Evolutionary conservation across 2,888 invertebrate genomes (phyloP), one percentile per base, ranked within the genome.

Genomic region (Strigamia maritima): DNA sequence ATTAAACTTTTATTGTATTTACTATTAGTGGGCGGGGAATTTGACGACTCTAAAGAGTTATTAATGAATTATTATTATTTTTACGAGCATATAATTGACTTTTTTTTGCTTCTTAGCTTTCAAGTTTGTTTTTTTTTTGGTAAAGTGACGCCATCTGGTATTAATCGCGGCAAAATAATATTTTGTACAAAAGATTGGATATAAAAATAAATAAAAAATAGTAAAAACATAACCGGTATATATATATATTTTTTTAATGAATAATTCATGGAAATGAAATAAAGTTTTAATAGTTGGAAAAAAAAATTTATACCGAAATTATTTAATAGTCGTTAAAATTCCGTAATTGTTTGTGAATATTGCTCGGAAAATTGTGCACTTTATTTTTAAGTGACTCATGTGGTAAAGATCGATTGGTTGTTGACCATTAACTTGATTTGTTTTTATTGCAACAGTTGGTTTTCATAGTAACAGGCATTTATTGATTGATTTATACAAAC

Each of bases 1-100:
- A 70, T 70, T 70, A 70, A 65, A 70, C 28, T 70, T 26, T 26
- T 70, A 70, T 70, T 70, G 70, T 70, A n/a, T 70, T 28, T 26
- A 70, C 28, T 28, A 26, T 65, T 65, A n/a, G 60, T 26, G 28
- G 28, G 70, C 7, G 70, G 70, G n/a, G 12, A 70, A 70, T 28
- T 54, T 70, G 28, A 70, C 10, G 70, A 14, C 12, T 26, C 1
- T 28, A 70, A 70, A 28, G n/a, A 26, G 28, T 26, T 70, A 26
- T 19, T 2, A 49, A 12, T 14, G 0, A 16, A 14, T 16, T 28
- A 70, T 16, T 10, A 7, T 26, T 26, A 26, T 70, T 70, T 28
- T 54, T 54, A 54, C 6, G 54, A n/a, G 19, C 22, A n/a, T 19
- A 19, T 19, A 54, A 54, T 54, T 54, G 54, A 54, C 8, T 54